Evolutionary conservation across 1,140 invertebrate species (phyloP), one percentile per base, ranked within the genome.

Genomic region (Hyphantria cunea): DNA sequence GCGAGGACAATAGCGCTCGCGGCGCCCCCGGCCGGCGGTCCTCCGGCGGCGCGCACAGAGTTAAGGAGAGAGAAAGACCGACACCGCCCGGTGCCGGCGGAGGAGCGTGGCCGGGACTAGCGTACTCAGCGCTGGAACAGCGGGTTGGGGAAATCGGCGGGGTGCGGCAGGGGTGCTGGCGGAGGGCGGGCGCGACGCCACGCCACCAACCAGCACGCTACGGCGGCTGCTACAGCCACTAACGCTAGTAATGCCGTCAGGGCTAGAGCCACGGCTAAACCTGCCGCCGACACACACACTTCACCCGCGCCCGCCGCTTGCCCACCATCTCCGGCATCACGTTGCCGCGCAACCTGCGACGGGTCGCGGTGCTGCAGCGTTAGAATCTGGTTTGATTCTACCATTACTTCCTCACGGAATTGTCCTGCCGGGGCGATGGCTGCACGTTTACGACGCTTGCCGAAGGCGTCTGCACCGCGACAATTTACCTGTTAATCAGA

Each of bases 191-290:
- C 94, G 66, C 96, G 93, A 74, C 97, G 92, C 91, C 98, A 98
- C 62, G 97, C 97, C 93, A 98, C 96, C 47, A 98, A 92, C 97
- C 97, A 98, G 87, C 97, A 98, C 39, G 97, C 98, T 15, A 98
- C 97, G 45, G 97, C 97, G 34, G 98, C 96, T 14, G 97, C 97
- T 31, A 98, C 96, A 34, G 97, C 97, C 15, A 98, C 97, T 47
- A 98, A 92, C 42, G 97, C 97, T 76, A 98, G 87, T 45, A 98
- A 93, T 13, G 97, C 97, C 54, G 97, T 98, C 74, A 98, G 95
- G 61, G 98, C 95, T 74, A 98, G 91, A 52, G 97, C 96, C 68
- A 98, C 96, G 61, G 98, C 97, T 77, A 98, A 95, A 47, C 97
- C 96, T 66, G 97, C 95, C 92, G 96, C 97, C 45, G 97, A 98